Percentiles rank a stretch among this genome's conserved stretches.
These are phyloP conservation scores for Sphaerodactylus townsendi DNA, from an alignment of 2,113 vertebrate genomes.

Conservation along the genomic window DNA sequence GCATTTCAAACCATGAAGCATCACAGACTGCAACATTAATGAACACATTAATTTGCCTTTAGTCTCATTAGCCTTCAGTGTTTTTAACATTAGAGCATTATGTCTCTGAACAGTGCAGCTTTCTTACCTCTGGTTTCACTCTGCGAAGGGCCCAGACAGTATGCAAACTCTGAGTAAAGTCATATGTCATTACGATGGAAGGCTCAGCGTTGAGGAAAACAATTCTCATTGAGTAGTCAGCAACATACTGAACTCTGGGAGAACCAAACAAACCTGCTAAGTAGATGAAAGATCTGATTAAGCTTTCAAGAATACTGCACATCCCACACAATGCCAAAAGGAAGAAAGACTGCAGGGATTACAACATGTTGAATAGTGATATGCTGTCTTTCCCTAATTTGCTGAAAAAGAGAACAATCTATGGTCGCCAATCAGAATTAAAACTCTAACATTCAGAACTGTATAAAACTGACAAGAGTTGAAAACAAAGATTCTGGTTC, in stretches of 20 bases:
- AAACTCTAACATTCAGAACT: not conserved
- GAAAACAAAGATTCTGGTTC: not conserved
- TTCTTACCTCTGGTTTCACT: conserved; percentile 87
- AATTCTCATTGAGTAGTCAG: conserved; percentile 86
- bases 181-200: conserved; percentile 92
- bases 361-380: not conserved
- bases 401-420: not conserved
- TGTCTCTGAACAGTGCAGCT: not conserved
- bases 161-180: conserved; percentile 87
- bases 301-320: not conserved
- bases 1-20: not conserved
- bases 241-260: conserved; percentile 86
- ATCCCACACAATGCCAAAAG: not conserved
- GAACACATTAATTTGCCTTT: not conserved
- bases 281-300: conserved; percentile 16
- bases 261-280: conserved; percentile 81
- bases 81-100: not conserved
- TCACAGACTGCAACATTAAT: not conserved
- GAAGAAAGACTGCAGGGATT: not conserved
- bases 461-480: not conserved
- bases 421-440: not conserved
- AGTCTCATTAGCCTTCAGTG: too few species aligned
- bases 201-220: conserved; percentile 87
- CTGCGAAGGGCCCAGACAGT: conserved; percentile 89
- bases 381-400: not conserved